Evolutionary conservation across 2,888 invertebrate genomes (phyloP).

Genomic region (Spodoptera exigua): DNA sequence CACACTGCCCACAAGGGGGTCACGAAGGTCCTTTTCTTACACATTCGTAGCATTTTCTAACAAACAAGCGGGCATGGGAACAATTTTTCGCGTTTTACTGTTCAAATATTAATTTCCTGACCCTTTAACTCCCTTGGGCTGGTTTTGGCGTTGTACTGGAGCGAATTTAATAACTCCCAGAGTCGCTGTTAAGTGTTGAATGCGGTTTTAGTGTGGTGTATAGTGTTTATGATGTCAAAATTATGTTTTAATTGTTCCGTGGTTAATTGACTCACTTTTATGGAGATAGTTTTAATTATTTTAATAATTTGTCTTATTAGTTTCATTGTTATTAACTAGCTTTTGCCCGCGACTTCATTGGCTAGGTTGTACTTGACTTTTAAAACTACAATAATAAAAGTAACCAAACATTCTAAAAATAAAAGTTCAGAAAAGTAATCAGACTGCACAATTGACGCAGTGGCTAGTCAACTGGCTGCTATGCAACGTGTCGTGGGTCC

Average conservation of each 20-base stretch:
- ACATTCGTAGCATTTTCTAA: slow-evolving; percentile 30
- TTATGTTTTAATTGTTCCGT: neutral
- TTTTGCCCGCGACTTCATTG: too few species aligned
- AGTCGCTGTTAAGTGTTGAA: slow-evolving; percentile 30
- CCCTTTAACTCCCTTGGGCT: slow-evolving; percentile 23
- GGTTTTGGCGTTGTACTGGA: slow-evolving; percentile 16
- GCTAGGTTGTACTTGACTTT: too few species aligned
- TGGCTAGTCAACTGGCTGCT: too few species aligned
- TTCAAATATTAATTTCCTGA: slow-evolving; percentile 52
- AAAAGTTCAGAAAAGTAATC: too few species aligned
- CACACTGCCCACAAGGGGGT: slow-evolving; percentile 1
- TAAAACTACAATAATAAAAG: too few species aligned
- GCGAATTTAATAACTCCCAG: slow-evolving; percentile 36
- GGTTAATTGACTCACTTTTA: too few species aligned
- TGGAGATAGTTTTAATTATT: too few species aligned
- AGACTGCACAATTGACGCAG: too few species aligned
- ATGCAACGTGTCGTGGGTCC: too few species aligned
- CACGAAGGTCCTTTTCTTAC: slow-evolving; percentile 20
- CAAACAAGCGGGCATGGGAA: slow-evolving; percentile 14
- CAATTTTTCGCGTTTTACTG: slow-evolving; percentile 31
- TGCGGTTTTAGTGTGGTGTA: slow-evolving; percentile 10
- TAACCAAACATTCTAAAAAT: too few species aligned
- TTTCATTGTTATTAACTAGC: too few species aligned
- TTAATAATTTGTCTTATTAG: too few species aligned
- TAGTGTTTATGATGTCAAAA: neutral